Evolutionary conservation across 2,888 invertebrate genomes (phyloP), one percentile per base, ranked within the genome.

Genomic region (Gibbula magus): DNA sequence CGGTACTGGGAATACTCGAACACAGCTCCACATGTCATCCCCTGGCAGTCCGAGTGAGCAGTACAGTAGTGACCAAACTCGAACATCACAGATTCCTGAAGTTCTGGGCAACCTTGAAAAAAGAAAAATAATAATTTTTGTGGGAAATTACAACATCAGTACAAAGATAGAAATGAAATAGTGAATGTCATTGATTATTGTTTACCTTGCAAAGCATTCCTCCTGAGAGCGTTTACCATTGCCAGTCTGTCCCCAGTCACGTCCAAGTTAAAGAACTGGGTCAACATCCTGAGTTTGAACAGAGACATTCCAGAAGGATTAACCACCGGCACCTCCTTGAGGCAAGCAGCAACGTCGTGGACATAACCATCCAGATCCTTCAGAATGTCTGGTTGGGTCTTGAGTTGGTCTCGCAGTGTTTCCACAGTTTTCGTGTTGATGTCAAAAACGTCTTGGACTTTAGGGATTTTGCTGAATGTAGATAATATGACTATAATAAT

Each of bases 41-140:
- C 76, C 1, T 35, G 54, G 18, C 76, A 76, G 35, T 76, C 76
- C 20, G 0, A 7, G 32, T 76, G 53, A 13, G 76, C 53, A 32
- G 54, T 56, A 13, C 76, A 76, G 10, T 53, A n/a, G n/a, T 76
- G 76, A n/a, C 76, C 53, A 8, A 76, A 54, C n/a, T 32, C 54
- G 7, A 18, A 20, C 18, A 54, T 22, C 8, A 76, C 35, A 2
- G 29, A 25, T n/a, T 7, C 8, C 2, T 29, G 29, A 54, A 76
- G 29, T 25, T 56, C 35, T 20, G 25, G 35, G 32, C 76, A 76
- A 18, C 35, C 76, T 76, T 35, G 35, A 35, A 35, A 35, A 35
- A 7, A 35, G n/a, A n/a, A n/a, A n/a, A n/a, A n/a, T n/a, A n/a
- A n/a, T n/a, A n/a, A n/a, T n/a, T n/a, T n/a, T n/a, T n/a, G n/a